Conservation (phyloP, 2,797 vertebrate species). For the Rhinatrema bivittatum region DNA sequence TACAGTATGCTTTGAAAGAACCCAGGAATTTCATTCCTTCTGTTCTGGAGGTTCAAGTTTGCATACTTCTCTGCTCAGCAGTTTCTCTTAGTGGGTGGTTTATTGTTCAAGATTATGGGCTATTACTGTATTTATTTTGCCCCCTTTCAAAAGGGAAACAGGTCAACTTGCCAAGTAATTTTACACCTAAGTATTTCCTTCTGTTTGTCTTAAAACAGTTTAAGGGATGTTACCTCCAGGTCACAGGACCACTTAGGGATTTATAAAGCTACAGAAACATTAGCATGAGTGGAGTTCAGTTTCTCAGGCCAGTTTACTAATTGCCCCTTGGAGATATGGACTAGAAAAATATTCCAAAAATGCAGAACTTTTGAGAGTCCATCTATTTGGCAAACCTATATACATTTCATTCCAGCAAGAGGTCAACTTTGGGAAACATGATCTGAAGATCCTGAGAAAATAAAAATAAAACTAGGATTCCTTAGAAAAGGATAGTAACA, state of each 20-base stretch:
- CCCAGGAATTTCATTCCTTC: too few species aligned
- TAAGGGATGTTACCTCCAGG: constrained; percentile 33
- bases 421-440: too few species aligned
- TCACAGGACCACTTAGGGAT: constrained; percentile 15
- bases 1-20: too few species aligned
- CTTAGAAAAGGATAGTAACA: too few species aligned
- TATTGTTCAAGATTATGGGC: constrained; percentile 10
- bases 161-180: constrained; percentile 30
- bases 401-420: too few species aligned
- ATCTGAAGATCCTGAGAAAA: too few species aligned
- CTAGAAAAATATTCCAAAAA: background rate
- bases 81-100: constrained; percentile 22
- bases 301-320: constrained; percentile 14
- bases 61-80: too few species aligned
- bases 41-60: too few species aligned
- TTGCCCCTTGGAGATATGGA: constrained; percentile 15
- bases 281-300: constrained; percentile 6
- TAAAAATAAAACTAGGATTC: too few species aligned
- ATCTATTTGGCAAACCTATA: background rate
- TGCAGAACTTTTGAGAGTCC: rapidly evolving
- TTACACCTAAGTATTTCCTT: constrained; percentile 44
- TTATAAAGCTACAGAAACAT: constrained; percentile 25
- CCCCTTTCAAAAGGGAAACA: constrained; percentile 19
- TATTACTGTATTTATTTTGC: constrained; percentile 29
- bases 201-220: constrained; percentile 44